phyloP scores from a whole-genome alignment of 2,797 vertebrate species.

The Liasis olivaceus region DNA sequence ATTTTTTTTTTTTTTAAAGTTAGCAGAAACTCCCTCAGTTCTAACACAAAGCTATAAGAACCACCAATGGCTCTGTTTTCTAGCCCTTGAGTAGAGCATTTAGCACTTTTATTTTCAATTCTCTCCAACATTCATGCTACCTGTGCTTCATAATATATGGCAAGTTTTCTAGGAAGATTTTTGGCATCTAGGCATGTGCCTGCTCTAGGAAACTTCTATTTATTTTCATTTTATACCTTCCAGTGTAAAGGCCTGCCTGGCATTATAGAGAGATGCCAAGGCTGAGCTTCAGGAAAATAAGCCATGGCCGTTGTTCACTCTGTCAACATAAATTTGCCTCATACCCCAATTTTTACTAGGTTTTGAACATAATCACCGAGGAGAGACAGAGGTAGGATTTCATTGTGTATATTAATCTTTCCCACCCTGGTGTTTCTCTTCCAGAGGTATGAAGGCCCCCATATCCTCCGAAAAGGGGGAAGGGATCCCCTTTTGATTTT shows the following conservation, averaged over 20 bases:
- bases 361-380: background rate
- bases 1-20: background rate
- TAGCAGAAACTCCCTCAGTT: background rate
- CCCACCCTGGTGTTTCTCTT: background rate
- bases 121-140: background rate
- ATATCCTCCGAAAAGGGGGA: background rate
- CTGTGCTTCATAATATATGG: background rate
- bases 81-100: background rate
- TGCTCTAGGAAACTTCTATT: background rate
- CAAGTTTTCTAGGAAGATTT: background rate
- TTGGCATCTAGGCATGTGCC: background rate
- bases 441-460: background rate
- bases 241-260: background rate
- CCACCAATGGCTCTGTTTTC: background rate
- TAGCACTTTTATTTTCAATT: background rate
- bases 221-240: background rate
- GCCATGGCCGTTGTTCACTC: background rate
- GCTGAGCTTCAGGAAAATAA: background rate
- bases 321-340: background rate
- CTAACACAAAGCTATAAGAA: background rate
- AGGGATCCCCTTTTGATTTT: background rate
- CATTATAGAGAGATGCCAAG: background rate
- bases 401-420: background rate
- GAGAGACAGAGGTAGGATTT: background rate
- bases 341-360: background rate